Percentiles rank a stretch among this genome's conserved stretches.
Evolutionary conservation across 2,888 invertebrate species (phyloP).

Genomic region (Folsomia manolachei): DNA sequence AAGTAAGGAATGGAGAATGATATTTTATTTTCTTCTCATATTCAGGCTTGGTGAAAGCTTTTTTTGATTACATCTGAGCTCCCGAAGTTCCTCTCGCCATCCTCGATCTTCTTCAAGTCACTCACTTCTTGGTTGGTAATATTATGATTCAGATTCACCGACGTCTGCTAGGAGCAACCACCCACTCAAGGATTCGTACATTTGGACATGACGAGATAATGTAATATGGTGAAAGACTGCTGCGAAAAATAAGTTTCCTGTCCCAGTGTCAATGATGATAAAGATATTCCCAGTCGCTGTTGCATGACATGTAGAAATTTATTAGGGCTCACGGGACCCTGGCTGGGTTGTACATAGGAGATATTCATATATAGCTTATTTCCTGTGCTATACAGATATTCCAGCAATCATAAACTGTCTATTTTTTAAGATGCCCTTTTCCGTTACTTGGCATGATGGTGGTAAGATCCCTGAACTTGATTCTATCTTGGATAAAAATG

Average conservation of each 20-base stretch:
- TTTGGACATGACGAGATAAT: conserved; percentile 11
- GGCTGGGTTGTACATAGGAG: too few species aligned
- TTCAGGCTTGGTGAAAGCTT: conserved; percentile 9
- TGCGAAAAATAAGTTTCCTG: conserved; percentile 17
- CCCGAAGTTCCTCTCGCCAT: neutral
- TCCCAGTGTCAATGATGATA: conserved; percentile 18
- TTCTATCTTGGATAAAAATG: too few species aligned
- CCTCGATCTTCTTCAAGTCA: too few species aligned
- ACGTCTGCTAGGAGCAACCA: too few species aligned
- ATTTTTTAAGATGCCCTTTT: too few species aligned
- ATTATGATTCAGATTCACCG: too few species aligned
- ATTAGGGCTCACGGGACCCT: neutral
- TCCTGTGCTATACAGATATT: too few species aligned
- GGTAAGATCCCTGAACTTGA: too few species aligned
- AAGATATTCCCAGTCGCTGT: conserved; percentile 13
- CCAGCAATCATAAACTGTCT: too few species aligned
- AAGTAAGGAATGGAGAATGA: neutral
- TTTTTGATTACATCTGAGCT: conserved; percentile 17
- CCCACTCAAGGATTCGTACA: neutral
- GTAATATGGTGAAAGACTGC: conserved; percentile 15
- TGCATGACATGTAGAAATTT: conserved; percentile 14
- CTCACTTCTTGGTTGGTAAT: too few species aligned
- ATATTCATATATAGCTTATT: too few species aligned
- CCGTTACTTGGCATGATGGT: too few species aligned
- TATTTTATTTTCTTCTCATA: conserved; percentile 2